Percentiles rank a stretch among this genome's conserved stretches.
These are phyloP conservation scores for Nomada ruficornis DNA, from an alignment of 2,888 invertebrate species.

Conservation along the genomic window DNA sequence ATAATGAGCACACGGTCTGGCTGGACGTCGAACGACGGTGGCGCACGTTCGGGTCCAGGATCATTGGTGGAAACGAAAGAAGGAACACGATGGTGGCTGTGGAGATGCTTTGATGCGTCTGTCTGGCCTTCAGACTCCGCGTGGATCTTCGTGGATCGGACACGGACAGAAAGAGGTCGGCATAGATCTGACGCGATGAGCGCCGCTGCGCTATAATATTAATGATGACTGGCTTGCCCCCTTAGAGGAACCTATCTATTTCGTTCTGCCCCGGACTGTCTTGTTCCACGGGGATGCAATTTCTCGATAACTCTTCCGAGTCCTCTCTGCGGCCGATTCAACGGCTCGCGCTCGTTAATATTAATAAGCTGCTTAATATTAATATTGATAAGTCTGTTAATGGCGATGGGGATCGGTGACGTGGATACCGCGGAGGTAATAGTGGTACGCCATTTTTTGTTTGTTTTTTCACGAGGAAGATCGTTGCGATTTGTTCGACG, in stretches of 20 bases:
- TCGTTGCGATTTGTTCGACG: neutral
- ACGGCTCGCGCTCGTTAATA: conserved; percentile 46
- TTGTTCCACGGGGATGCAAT: conserved; percentile 68
- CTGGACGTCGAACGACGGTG: conserved; percentile 37
- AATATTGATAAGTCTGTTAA: conserved; percentile 57
- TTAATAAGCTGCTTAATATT: conserved; percentile 60
- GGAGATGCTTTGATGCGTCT: conserved; percentile 68
- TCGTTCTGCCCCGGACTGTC: conserved; percentile 63
- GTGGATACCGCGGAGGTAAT: conserved; percentile 34
- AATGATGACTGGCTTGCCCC: conserved; percentile 78
- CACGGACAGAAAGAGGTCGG: conserved; percentile 79
- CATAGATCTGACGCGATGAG: conserved; percentile 82
- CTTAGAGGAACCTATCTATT: conserved; percentile 68
- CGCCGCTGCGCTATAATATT: conserved; percentile 80
- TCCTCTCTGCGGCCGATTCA: conserved; percentile 26
- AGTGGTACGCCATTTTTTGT: conserved; percentile 9
- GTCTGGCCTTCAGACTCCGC: conserved; percentile 66
- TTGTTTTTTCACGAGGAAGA: neutral
- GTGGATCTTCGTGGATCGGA: conserved; percentile 56
- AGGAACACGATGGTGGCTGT: conserved; percentile 18
- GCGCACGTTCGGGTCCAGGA: conserved; percentile 22
- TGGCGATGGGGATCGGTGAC: conserved; percentile 41
- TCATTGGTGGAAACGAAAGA: conserved; percentile 9
- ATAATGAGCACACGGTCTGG: conserved; percentile 65
- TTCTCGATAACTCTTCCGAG: conserved; percentile 63